Base-by-base conservation (phyloP, 2,113 vertebrate species). In the Gobius niger region DNA sequence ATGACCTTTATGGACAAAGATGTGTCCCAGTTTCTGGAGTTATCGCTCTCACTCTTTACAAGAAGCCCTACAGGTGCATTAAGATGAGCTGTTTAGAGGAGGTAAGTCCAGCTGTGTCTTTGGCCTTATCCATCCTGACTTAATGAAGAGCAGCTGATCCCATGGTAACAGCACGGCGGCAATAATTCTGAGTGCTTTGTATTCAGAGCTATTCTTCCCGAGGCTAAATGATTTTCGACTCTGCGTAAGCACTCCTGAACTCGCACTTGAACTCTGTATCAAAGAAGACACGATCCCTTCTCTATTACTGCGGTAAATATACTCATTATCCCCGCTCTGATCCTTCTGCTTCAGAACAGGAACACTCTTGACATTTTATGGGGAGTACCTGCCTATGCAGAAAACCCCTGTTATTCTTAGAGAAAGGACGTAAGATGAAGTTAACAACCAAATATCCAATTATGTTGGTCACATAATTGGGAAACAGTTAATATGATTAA, bases 301-400 rank as follows among this genome's bases (percentile, higher is more conserved):
- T 60, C 40, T 60, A n/a, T 60, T 60, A 42, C 57, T 7, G 34
- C 7, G 7, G 57, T 60, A n/a, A 59, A 60, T 13, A 44, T 13
- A 44, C 34, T 41, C 34, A 60, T n/a, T 60, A 42, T 60, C 40
- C 40, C 57, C 9, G 57, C 57, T 60, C 24, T 57, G 54, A 57
- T 60, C 34, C 57, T 7, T 60, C 34, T 42, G 34, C 40, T n/a
- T 14, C 14, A 34, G 54, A 13, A 34, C 7, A 57, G 57, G 40
- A 60, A 44, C 57, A 10, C 7, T n/a, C 40, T 34, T 42, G 57
- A 44, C 42, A n/a, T 41, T 60, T 14, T 60, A 40, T 59, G 15
- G 12, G 18, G 41, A 57, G 9, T 18, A 11, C 52, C n/a, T n/a
- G n/a, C n/a, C 7, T 12, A 54, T 54, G 18, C 18, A 54, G 12